These are phyloP conservation scores for Blennius ocellaris DNA, from an alignment of 2,113 vertebrate species.

Conservation along the genomic window DNA sequence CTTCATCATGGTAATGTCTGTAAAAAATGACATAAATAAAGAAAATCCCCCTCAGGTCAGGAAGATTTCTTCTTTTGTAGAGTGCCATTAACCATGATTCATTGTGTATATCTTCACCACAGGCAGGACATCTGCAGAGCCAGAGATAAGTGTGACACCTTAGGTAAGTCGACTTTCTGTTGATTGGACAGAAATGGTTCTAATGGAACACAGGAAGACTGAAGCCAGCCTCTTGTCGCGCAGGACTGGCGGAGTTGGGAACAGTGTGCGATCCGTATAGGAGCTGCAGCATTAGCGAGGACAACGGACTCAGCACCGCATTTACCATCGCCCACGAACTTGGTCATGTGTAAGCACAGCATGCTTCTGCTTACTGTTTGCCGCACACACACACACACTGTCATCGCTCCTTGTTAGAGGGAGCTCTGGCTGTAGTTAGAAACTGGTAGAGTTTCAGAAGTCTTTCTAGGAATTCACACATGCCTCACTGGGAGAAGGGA, in stretches of 20 bases:
- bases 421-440: slow-evolving; percentile 9
- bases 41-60: neutral
- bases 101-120: slow-evolving; percentile 74
- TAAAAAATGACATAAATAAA: neutral
- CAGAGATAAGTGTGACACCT: slow-evolving; percentile 96
- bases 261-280: slow-evolving; percentile 96
- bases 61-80: neutral
- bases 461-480: slow-evolving; percentile 26
- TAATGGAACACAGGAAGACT: neutral
- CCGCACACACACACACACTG: neutral
- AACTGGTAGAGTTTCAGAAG: neutral
- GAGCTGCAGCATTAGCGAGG: slow-evolving; percentile 98
- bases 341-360: slow-evolving; percentile 94
- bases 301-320: slow-evolving; percentile 96
- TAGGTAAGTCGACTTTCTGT: slow-evolving; percentile 85
- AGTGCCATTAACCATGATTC: slow-evolving; percentile 8
- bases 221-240: slow-evolving; percentile 13
- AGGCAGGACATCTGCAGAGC: slow-evolving; percentile 99
- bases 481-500: slow-evolving; percentile 18
- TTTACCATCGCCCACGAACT: slow-evolving; percentile 99
- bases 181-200: neutral
- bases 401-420: neutral
- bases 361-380: slow-evolving; percentile 8
- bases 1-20: neutral
- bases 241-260: slow-evolving; percentile 96